A percentile compares a stretch with the other conserved stretches of the same genome.
phyloP scores from a whole-genome alignment of 2,888 invertebrate species.

The Phaedon cochleariae region DNA sequence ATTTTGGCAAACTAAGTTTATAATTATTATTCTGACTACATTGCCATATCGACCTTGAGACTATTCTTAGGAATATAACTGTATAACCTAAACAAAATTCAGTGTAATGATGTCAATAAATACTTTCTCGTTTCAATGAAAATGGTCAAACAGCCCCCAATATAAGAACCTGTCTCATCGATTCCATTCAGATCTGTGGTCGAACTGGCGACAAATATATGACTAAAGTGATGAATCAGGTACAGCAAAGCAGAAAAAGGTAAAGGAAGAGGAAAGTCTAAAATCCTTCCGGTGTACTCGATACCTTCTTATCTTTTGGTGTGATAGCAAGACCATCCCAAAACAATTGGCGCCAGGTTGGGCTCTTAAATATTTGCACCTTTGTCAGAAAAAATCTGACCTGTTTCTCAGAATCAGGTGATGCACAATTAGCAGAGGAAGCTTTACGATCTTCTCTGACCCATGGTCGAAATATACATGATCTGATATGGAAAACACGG shows the following conservation, averaged over 20 bases:
- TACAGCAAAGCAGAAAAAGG: neutral
- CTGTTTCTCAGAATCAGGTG: neutral
- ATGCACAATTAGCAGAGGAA: neutral
- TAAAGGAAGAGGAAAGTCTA: neutral
- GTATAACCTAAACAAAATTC: too few relatives aligned
- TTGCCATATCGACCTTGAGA: too few relatives aligned
- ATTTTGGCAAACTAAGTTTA: too few relatives aligned
- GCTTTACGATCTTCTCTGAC: neutral
- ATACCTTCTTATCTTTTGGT: neutral
- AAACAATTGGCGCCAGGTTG: neutral
- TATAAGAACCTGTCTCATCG: too few relatives aligned
- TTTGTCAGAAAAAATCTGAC: neutral
- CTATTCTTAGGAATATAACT: too few relatives aligned
- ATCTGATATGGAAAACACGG: neutral
- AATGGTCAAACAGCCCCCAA: too few relatives aligned
- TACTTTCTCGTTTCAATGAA: too few relatives aligned
- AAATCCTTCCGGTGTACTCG: neutral
- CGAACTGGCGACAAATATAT: neutral
- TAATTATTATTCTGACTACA: too few relatives aligned
- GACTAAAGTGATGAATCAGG: neutral
- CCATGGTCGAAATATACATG: neutral
- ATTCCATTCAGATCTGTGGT: too few relatives aligned
- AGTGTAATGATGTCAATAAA: too few relatives aligned
- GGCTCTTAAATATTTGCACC: neutral
- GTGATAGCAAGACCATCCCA: neutral